Conservation (phyloP, 1,140 invertebrate genomes). For the Ephestia elutella region DNA sequence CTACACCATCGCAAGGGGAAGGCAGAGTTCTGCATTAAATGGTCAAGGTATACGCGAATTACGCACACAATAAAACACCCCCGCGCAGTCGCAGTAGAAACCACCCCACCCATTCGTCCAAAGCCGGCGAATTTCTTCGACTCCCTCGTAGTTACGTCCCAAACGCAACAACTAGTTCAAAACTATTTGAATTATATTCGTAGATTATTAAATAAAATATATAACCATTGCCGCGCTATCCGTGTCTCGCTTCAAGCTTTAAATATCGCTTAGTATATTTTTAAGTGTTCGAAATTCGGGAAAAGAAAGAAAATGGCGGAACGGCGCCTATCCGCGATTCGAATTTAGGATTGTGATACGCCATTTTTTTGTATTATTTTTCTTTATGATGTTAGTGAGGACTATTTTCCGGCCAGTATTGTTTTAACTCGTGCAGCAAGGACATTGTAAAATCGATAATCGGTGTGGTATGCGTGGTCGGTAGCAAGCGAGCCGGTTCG, state of each 20-base stretch:
- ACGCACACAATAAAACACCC: slow-evolving; percentile 42
- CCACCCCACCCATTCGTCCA: slow-evolving; percentile 45
- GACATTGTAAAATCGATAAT: slow-evolving; percentile 53
- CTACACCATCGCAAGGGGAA: slow-evolving; percentile 14
- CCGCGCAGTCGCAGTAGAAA: slow-evolving; percentile 50
- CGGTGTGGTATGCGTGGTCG: slow-evolving; percentile 35
- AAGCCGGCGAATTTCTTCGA: slow-evolving; percentile 63
- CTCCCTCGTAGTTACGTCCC: slow-evolving; percentile 51
- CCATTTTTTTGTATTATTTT: slow-evolving; percentile 2
- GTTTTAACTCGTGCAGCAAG: slow-evolving; percentile 27
- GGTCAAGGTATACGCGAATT: slow-evolving; percentile 38
- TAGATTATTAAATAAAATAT: slow-evolving; percentile 25
- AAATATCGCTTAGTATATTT: slow-evolving; percentile 56
- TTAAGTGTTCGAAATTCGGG: slow-evolving; percentile 24
- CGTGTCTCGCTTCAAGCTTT: slow-evolving; percentile 52
- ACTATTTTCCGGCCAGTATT: slow-evolving; percentile 21
- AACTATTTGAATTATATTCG: slow-evolving; percentile 27
- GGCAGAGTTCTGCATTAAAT: slow-evolving; percentile 18
- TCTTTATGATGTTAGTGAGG: slow-evolving; percentile 28
- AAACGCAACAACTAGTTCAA: slow-evolving; percentile 61
- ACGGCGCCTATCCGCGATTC: slow-evolving; percentile 21
- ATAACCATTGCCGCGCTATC: slow-evolving; percentile 27
- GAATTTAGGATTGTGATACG: slow-evolving; percentile 18
- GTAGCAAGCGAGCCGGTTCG: slow-evolving; percentile 23
- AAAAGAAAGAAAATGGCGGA: slow-evolving; percentile 54